Percentiles rank a stretch among this genome's conserved stretches.
phyloP scores from a whole-genome alignment of 2,888 invertebrate species.

The Megastigmus dorsalis region DNA sequence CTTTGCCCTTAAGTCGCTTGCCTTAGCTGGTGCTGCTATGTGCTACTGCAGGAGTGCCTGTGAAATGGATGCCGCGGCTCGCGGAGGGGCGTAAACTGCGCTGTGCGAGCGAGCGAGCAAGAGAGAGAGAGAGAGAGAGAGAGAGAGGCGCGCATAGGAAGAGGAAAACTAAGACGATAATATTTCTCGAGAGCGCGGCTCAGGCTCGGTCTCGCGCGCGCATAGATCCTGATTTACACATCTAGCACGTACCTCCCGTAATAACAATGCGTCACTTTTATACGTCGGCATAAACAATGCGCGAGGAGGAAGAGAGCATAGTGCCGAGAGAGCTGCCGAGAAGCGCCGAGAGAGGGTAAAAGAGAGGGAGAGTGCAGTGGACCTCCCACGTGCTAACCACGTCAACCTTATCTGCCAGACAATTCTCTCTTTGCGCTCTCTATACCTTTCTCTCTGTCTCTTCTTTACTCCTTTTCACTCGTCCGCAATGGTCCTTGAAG shows the following conservation, averaged over 20 bases:
- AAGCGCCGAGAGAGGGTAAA: neutral
- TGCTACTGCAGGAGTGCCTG: constrained; percentile 59
- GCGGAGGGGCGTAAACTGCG: neutral
- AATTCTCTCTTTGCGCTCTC: neutral
- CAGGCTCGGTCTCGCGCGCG: constrained; percentile 55
- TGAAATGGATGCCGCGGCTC: constrained; percentile 56
- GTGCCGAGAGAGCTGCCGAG: constrained; percentile 14
- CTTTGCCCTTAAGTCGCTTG: constrained; percentile 59
- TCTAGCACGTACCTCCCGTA: constrained; percentile 66
- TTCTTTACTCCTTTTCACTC: neutral
- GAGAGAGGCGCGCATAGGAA: constrained; percentile 54
- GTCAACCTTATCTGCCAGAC: neutral
- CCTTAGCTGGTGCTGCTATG: constrained; percentile 57
- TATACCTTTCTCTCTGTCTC: neutral
- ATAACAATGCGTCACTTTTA: constrained; percentile 70
- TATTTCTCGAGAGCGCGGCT: constrained; percentile 61
- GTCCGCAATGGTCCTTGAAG: neutral
- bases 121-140: neutral
- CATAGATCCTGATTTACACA: constrained; percentile 70
- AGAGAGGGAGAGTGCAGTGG: constrained; percentile 23
- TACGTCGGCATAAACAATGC: constrained; percentile 68
- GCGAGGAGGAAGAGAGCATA: constrained; percentile 9
- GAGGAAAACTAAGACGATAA: constrained; percentile 65
- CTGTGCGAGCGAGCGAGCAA: neutral
- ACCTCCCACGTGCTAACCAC: constrained; percentile 55